Evolutionary conservation across 2,113 vertebrate species (phyloP), one percentile per base, ranked within the genome.

Genomic region (Diadophis punctatus): DNA sequence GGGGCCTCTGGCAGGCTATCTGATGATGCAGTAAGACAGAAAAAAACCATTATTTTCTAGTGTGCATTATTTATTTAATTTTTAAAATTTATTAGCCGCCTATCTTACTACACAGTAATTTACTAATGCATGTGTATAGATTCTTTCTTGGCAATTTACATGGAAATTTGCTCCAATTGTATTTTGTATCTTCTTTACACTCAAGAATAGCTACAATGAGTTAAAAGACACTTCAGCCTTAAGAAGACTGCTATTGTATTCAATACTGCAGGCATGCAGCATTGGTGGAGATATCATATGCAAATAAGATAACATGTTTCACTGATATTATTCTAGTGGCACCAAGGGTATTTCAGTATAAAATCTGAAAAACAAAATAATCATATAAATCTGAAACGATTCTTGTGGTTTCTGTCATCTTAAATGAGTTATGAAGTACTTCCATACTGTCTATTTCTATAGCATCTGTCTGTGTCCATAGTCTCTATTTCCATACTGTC

Each of bases 191-290:
- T 0, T 74, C 49, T 39, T 43, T 46, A 93, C 1, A 0, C 39
- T 92, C 95, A 96, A 95, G 92, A 96, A 94, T 52, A 94, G 94
- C 90, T 96, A 9, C 16, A 92, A 86, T 93, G 91, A 94, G 95
- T 92, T 63, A 88, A 95, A 87, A 56, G 3, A 94, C 93, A 87
- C 53, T 88, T 93, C 94, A 87, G 89, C 63, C 95, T 58, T 55
- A 60, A 88, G 80, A 93, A 56, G 30, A 95, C 55, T 89, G 43
- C 7, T 63, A 68, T 0, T 20, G 56, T 3, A 90, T 68, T 68
- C 89, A 89, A 93, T 49, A 93, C 23, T 2, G 0, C 25, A 93
- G 56, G 27, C 68, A 30, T 91, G 92, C 18, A 58, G 95, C 34
- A 95, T 91, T 56, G 93, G 92, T 92, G 92, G 52, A 30, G 87